Percentiles rank a stretch among this genome's conserved stretches.
Evolutionary conservation across 2,113 vertebrate genomes (phyloP).

Genomic region (Hippoglossus stenolepis): DNA sequence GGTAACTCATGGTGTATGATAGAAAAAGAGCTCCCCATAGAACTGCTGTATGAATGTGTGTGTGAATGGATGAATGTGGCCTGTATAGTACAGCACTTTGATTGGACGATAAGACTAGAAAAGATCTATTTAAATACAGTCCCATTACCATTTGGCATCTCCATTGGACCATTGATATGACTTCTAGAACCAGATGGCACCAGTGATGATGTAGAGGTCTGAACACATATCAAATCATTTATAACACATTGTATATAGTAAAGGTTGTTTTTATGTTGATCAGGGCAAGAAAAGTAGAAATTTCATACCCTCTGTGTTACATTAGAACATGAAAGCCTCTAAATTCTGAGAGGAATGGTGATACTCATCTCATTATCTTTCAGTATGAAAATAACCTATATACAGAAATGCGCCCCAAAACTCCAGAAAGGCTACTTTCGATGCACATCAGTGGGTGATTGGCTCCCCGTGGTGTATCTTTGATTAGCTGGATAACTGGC

Average conservation of each 20-base stretch:
- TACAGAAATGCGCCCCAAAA: neutral
- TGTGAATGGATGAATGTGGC: too few species aligned
- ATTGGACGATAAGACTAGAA: too few species aligned
- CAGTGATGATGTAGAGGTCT: neutral
- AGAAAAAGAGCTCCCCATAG: too few species aligned
- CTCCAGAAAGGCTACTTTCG: slow-evolving; percentile 19
- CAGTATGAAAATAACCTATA: neutral
- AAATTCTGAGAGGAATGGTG: neutral
- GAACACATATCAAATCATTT: neutral
- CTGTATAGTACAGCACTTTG: too few species aligned
- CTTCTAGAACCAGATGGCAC: neutral
- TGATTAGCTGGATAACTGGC: slow-evolving; percentile 68
- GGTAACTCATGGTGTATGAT: too few species aligned
- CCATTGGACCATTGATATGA: neutral
- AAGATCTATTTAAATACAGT: too few species aligned
- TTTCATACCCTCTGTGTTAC: neutral
- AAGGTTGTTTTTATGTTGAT: neutral
- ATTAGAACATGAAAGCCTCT: neutral
- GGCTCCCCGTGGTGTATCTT: slow-evolving; percentile 63
- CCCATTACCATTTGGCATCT: neutral
- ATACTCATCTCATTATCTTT: neutral
- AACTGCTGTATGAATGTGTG: too few species aligned
- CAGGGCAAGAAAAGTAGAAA: neutral
- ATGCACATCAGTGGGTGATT: slow-evolving; percentile 64
- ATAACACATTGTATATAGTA: neutral